Base-by-base conservation (phyloP, 2,113 vertebrate species). In the Bothrops jararaca region DNA sequence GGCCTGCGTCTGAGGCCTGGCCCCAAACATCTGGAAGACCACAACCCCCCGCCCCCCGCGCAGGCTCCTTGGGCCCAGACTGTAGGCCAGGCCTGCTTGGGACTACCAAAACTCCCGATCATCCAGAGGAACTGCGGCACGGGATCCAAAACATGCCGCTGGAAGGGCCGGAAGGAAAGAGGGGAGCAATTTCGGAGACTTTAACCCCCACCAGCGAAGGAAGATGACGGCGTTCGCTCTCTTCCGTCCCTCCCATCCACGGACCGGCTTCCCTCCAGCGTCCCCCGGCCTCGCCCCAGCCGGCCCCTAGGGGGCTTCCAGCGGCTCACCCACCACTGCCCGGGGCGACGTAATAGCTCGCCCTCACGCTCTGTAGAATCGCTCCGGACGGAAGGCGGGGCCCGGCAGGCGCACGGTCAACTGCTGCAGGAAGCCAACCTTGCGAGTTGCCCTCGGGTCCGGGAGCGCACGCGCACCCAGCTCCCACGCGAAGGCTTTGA, bases 281-380 rank as follows among this genome's bases (percentile, higher is more conserved):
- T 18, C 48, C 48, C 24, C 85, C 22, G 85, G 4, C 85, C 11
- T 4, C 23, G 8, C 22, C n/a, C 5, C 54, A 0, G 3, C 12
- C n/a, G 4, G 39, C 12, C 29, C 91, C 24, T 13, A 9, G 26
- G 57, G 91, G 56, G 42, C 45, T 87, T n/a, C 85, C 5, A 22
- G 48, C 22, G 10, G 56, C 91, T 92, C 91, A 92, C 85, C 85
- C 91, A 60, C 39, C 57, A 34, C 57, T 18, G 91, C 85, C 85
- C n/a, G 1, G 57, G 9, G 22, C 91, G 42, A 88, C 57, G 91
- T 34, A n/a, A 87, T 48, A 42, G 91, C 91, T 89, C 91, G 87
- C 87, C 91, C 91, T 92, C 91, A n/a, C n/a, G n/a, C 45, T n/a
- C 85, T 5, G 54, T 2, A n/a, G n/a, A n/a, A n/a, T 53, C 24